These are phyloP conservation scores for Scaptomyza hsui DNA, from an alignment of 1,140 invertebrate genomes.

Conservation along the genomic window DNA sequence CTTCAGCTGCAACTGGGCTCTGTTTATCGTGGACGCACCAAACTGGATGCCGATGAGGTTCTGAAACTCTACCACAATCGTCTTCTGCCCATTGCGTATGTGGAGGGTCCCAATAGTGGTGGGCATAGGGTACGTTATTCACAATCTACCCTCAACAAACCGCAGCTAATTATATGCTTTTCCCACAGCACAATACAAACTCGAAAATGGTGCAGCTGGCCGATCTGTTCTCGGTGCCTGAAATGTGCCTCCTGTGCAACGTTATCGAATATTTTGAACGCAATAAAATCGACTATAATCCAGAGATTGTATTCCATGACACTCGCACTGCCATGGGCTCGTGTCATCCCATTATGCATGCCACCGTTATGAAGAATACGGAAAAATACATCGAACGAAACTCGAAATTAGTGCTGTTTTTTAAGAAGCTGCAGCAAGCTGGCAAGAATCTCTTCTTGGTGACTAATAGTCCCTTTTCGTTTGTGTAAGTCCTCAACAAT, in stretches of 20 bases:
- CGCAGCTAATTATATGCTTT: neutral
- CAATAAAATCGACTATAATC: slow-evolving; percentile 96
- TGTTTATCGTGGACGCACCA: slow-evolving; percentile 94
- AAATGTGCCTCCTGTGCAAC: slow-evolving; percentile 96
- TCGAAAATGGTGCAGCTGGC: slow-evolving; percentile 97
- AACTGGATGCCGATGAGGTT: slow-evolving; percentile 93
- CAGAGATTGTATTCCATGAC: slow-evolving; percentile 97
- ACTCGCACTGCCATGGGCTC: slow-evolving; percentile 95
- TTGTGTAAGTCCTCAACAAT: slow-evolving; percentile 91
- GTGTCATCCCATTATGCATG: slow-evolving; percentile 96
- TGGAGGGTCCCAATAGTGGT: slow-evolving; percentile 88
- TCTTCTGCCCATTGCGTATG: slow-evolving; percentile 92
- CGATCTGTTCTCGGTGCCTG: slow-evolving; percentile 98
- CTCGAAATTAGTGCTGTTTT: slow-evolving; percentile 89
- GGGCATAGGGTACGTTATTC: slow-evolving; percentile 60
- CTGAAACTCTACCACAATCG: slow-evolving; percentile 93
- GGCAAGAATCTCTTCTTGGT: slow-evolving; percentile 97
- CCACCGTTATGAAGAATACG: slow-evolving; percentile 91
- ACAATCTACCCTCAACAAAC: neutral
- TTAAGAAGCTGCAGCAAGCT: slow-evolving; percentile 89
- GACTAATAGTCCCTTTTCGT: slow-evolving; percentile 97
- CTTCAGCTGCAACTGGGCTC: slow-evolving; percentile 97
- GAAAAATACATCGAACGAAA: slow-evolving; percentile 93
- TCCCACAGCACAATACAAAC: slow-evolving; percentile 86
- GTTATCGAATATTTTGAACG: slow-evolving; percentile 96